Base-by-base conservation (phyloP, 2,888 invertebrate species). In the Podotricha telesiphe region DNA sequence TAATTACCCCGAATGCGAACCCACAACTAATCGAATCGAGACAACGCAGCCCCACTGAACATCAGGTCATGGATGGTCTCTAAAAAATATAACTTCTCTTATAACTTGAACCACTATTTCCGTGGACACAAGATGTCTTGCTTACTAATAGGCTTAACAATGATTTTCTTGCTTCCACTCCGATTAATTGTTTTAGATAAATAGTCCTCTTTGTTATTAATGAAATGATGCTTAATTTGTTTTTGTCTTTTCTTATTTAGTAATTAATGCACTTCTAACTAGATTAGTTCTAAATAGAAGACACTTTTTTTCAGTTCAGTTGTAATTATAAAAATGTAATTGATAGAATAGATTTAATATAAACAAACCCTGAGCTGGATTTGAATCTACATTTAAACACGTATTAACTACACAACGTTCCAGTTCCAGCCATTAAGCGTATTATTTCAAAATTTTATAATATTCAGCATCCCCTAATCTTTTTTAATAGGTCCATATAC, bases 401-500 rank as follows among this genome's bases (percentile, higher is more conserved):
- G 6, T 28, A 4, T 28, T 28, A 28, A 28, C 2, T 4, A 28
- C 28, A 6, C 28, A 4, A 28, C 28, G 1, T 8, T 13, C 7
- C 13, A 3, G 1, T 2, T 17, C 17, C 5, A 42, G 0, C 20
- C 59, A 59, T 45, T 59, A 59, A 17, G 45, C 11, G 20, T 10
- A 28, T 45, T 45, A 19, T 37, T 59, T 28, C 3, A 58, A 58
- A 59, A 59, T 59, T 17, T 11, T n/a, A 42, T n/a, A 17, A 59
- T 47, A 28, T 34, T 37, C 48, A 3, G 17, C 64, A 20, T 55
- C 62, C 74, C 76, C 74, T 82, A 82, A 85, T 81, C 82, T 79
- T 82, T 84, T 82, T 82, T 77, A 81, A 85, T 83, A 81, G 78
- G 76, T 80, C 79, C 77, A 80, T 80, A 78, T 82, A 80, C 79